Percentiles rank a stretch among this genome's conserved stretches.
These are phyloP conservation scores for Melangyna quadrimaculata DNA, from an alignment of 2,888 invertebrate species.

Conservation along the genomic window DNA sequence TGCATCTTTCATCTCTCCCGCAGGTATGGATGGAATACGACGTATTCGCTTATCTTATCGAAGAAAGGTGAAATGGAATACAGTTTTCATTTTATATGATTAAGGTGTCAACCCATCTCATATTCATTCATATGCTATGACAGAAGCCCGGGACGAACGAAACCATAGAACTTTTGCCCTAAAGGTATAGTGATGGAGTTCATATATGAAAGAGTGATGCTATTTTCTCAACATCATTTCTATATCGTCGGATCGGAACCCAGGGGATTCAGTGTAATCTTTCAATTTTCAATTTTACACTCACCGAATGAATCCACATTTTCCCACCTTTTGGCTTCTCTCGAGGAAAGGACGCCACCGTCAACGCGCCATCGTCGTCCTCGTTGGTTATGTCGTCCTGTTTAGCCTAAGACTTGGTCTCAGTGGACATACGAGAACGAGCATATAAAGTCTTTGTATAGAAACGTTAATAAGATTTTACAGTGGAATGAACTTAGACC, in stretches of 20 bases:
- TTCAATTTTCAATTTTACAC: conserved; percentile 67
- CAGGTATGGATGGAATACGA: conserved; percentile 9
- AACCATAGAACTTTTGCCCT: not conserved
- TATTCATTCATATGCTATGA: not conserved
- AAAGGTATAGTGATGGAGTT: not conserved
- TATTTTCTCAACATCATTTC: not conserved
- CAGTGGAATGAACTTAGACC: conserved; percentile 41
- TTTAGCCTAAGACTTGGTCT: conserved; percentile 20
- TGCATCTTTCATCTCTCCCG: not conserved
- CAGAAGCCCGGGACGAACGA: not conserved
- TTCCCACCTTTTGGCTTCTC: not conserved
- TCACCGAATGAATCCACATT: conserved; percentile 19
- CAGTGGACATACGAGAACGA: not conserved
- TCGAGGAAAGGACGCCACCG: not conserved
- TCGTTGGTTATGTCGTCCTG: not conserved
- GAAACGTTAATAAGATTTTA: conserved; percentile 56
- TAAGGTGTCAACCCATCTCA: conserved; percentile 43
- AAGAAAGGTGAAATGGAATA: conserved; percentile 18
- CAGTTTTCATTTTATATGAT: conserved; percentile 4
- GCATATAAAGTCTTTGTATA: not conserved
- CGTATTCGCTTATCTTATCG: conserved; percentile 20
- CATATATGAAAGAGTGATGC: not conserved
- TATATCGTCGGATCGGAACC: not conserved
- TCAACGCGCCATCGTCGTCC: not conserved
- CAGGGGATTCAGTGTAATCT: conserved; percentile 63